Evolutionary conservation across 2,113 vertebrate genomes (phyloP), one percentile per base, ranked within the genome.

Genomic region (Bettongia penicillata): DNA sequence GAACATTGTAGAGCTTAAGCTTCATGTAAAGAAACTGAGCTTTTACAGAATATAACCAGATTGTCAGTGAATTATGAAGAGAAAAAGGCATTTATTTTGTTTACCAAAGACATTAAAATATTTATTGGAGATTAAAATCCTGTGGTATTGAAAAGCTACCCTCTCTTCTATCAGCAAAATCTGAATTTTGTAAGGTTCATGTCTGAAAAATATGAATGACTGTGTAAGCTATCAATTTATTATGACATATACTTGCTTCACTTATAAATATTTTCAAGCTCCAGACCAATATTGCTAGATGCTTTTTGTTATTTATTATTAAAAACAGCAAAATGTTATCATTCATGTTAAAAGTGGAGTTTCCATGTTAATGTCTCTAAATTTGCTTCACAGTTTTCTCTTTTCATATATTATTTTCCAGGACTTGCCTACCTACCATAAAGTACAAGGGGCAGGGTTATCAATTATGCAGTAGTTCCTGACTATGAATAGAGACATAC

Each of bases 61-160:
- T 92, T 94, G 11, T 57, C 90, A 23, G 24, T 93, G 93, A 95
- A 92, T 94, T 92, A 91, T 55, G 19, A 91, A 90, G 23, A 53
- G 94, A 94, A 49, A 95, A 90, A 90, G 50, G 31, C 43, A 89
- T 89, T 96, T 96, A 96, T 93, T 95, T 94, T 94, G 49, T 94
- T 50, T 97, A 95, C n/a, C 49, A 55, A 31, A 16, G 50, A 22
- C 1, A 89, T 94, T 96, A 89, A 93, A 96, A 90, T 57, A 91
- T 90, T 95, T 93, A 92, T 48, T 93, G 22, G 89, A 50, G 24
- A 93, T 90, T 93, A 90, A 19, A 93, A 94, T 91, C 90, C 93
- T 91, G 12, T 93, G 91, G 51, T 48, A 11, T 26, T 12, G 16
- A 94, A 3, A 26, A 47, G 49, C 1, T 91, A 28, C 28, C 91